Conservation (phyloP, 2,113 vertebrate genomes). For the Poecile atricapillus region DNA sequence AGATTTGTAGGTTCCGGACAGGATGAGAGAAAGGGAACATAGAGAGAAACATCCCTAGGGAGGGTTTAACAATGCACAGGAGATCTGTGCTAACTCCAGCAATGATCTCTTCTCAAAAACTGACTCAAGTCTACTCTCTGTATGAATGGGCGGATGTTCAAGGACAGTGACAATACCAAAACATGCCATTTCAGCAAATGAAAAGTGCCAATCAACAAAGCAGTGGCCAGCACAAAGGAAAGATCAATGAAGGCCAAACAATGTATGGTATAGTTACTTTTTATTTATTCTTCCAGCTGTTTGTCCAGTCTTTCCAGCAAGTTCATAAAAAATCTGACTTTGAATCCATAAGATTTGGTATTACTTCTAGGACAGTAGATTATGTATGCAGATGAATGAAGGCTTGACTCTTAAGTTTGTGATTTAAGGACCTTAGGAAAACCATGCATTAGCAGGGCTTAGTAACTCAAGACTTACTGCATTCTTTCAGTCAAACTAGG, state of each 20-base stretch:
- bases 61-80: not conserved
- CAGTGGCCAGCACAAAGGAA: not conserved
- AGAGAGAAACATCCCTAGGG: not conserved
- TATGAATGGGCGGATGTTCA: not conserved
- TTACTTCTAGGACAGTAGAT: not conserved
- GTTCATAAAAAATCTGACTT: not conserved
- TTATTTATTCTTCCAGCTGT: slow-evolving; percentile 13
- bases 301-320: not conserved
- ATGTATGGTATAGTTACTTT: not conserved
- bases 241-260: not conserved
- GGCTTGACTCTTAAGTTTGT: not conserved
- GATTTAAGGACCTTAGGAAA: not conserved
- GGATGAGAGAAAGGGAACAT: not conserved
- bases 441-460: fast-evolving
- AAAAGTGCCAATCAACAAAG: not conserved
- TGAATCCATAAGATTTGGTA: not conserved
- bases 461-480: not conserved
- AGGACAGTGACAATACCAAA: not conserved
- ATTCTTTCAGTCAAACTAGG: not conserved
- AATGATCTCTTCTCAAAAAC: not conserved
- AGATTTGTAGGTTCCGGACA: not conserved
- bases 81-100: not conserved
- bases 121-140: not conserved
- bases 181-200: not conserved
- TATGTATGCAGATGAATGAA: not conserved